Evolutionary conservation across 2,113 vertebrate genomes (phyloP).

Genomic region (Penelope pileata): DNA sequence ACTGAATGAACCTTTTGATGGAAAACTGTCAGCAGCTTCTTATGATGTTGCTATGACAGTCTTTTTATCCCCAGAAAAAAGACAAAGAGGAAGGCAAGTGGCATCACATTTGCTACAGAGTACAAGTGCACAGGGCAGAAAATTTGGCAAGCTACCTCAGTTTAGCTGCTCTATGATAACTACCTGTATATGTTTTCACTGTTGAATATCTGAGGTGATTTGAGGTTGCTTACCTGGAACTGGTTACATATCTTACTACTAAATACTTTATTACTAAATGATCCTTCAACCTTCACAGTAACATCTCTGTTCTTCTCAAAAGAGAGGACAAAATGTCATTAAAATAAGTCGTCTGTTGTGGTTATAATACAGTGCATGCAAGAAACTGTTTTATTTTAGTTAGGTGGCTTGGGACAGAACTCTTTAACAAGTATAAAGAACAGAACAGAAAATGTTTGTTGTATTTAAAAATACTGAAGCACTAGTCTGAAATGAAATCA

Average conservation of each 20-base stretch:
- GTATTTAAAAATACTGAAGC: not conserved
- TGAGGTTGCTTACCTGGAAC: not conserved
- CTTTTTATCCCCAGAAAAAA: not conserved
- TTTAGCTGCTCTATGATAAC: not conserved
- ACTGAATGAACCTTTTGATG: not conserved
- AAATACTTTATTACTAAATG: too few relatives aligned
- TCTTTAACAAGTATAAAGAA: not conserved
- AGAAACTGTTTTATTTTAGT: not conserved
- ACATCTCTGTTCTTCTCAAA: not conserved
- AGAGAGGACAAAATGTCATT: not conserved
- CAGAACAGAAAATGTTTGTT: not conserved
- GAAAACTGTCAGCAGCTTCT: not conserved
- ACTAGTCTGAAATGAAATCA: not conserved
- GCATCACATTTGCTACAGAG: not conserved
- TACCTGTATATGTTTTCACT: not conserved
- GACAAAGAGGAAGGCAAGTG: not conserved
- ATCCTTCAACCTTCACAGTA: not conserved
- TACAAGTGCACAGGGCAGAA: not conserved
- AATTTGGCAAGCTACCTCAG: not conserved
- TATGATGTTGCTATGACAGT: fast-evolving
- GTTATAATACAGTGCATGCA: not conserved
- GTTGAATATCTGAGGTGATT: not conserved
- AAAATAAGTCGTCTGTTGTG: not conserved
- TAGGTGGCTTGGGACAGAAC: not conserved
- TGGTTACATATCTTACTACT: not conserved